Percentiles rank a stretch among this genome's conserved stretches.
phyloP scores from a whole-genome alignment of 2,113 vertebrate species.

The Daphoenositta chrysoptera region DNA sequence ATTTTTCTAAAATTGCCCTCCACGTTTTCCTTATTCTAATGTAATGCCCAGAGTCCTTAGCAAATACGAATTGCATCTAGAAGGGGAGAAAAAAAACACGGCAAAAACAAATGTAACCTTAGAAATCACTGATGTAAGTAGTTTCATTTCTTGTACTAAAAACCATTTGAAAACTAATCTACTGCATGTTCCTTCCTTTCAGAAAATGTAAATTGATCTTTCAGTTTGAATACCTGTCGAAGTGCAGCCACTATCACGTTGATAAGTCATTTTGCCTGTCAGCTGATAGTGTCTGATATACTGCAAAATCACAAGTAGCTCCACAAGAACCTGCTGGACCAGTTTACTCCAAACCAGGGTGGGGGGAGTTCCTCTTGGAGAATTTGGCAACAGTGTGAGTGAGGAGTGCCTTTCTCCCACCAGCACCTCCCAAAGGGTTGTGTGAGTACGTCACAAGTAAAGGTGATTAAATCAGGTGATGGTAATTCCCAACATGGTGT shows the following conservation, averaged over 20 bases:
- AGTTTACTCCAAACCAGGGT: not conserved
- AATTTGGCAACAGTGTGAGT: not conserved
- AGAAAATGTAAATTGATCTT: conserved; percentile 55
- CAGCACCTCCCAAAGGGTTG: not conserved
- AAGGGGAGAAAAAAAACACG: not conserved
- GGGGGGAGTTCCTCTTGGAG: not conserved
- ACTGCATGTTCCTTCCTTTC: conserved; percentile 18
- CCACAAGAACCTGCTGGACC: not conserved
- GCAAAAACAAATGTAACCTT: conserved; percentile 9
- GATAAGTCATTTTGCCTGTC: not conserved
- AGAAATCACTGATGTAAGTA: conserved; percentile 8
- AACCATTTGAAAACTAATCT: conserved; percentile 55
- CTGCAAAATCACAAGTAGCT: not conserved
- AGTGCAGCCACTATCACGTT: not conserved
- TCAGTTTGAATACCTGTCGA: conserved; percentile 37
- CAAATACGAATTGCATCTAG: conserved; percentile 1
- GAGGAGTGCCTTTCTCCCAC: not conserved
- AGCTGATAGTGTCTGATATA: not conserved
- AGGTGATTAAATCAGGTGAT: not conserved
- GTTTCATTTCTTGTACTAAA: conserved; percentile 34
- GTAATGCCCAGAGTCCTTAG: not conserved
- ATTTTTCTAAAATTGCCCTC: conserved; percentile 34
- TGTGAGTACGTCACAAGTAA: not conserved
- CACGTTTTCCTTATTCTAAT: conserved; percentile 19
- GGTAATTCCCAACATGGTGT: fast-evolving